Base-by-base conservation (phyloP, 23 tunicate genomes). In the Clavelina lepadiformis region DNA sequence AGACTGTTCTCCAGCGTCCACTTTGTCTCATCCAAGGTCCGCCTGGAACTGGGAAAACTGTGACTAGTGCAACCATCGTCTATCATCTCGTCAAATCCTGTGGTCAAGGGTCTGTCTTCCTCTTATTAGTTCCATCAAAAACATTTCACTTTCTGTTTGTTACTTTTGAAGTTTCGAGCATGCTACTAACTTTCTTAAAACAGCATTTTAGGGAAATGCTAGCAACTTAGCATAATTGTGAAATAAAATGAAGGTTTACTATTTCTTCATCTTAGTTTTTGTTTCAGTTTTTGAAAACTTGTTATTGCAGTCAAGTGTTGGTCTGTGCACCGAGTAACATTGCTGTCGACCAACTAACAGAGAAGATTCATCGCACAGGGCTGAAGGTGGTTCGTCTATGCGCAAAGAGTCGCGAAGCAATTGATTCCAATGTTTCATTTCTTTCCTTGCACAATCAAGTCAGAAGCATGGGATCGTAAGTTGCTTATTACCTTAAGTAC, bases 311-410 rank as follows among this genome's bases (percentile, higher is more conserved):
- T 33, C 98, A 91, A 77, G 98, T 91, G 27, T 58, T 91, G 65
- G 98, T 91, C 3, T 91, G 98, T 31, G 98, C 98, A 24, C 98
- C 98, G 7, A 82, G 92, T 62, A 91, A 91, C 73, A 91, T 91
- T 44, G 98, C 98, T 35, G 98, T 91, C 25, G 98, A 91, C 47
- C 98, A 91, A 57, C 86, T 91, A 56, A 91, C 98, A 1, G 98
- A 91, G 86, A 91, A 91, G 76, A 91, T 91, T 25, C 98, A 91
- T 37, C 72, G 92, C 19, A 91, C 98, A 59, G 98, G 98, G 8
- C 61, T 91, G 77, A 91, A 91, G 33, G 98, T 91, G 28, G 98
- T 91, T 19, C 73, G 98, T n/a, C 75, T 91, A 63, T 91, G 98
- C 47, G 98, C 98, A 19, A 91, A 91, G 76, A 91, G 98, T 61